Evolutionary conservation across 2,797 vertebrate genomes (phyloP).

Genomic region (Acanthis flammea): DNA sequence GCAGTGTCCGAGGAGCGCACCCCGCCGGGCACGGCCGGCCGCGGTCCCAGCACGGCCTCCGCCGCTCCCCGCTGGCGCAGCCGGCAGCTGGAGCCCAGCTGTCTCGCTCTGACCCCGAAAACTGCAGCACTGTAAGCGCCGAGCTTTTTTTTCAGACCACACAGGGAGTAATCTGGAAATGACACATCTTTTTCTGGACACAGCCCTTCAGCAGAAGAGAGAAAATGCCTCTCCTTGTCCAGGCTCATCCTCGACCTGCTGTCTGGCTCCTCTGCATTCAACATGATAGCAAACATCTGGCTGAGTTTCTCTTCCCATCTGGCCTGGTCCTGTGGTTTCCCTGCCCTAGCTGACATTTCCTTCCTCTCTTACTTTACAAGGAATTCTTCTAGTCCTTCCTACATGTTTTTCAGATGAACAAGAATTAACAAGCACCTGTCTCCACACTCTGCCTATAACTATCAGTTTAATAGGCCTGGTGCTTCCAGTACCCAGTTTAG

Average conservation of each 20-base stretch:
- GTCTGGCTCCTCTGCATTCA: background rate
- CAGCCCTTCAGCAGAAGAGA: background rate
- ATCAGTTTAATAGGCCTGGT: background rate
- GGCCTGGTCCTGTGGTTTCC: background rate
- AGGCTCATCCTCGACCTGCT: background rate
- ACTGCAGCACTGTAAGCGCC: fast-evolving
- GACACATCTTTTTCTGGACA: background rate
- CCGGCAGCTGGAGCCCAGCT: background rate
- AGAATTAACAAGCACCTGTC: background rate
- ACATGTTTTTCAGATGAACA: background rate
- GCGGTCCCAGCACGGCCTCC: background rate
- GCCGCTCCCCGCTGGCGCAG: background rate
- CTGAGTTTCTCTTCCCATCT: background rate
- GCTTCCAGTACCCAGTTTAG: background rate
- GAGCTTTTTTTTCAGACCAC: background rate
- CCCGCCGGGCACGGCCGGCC: background rate
- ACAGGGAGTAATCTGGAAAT: background rate
- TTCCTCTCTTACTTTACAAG: background rate
- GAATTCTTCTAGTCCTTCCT: background rate
- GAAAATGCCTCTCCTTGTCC: background rate
- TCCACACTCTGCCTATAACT: background rate
- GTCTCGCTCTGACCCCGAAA: background rate
- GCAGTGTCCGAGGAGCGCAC: no score
- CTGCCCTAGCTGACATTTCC: background rate
- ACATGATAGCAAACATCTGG: background rate